phyloP scores from a whole-genome alignment of 2,797 vertebrate species.

The Toxotes lorentzi region DNA sequence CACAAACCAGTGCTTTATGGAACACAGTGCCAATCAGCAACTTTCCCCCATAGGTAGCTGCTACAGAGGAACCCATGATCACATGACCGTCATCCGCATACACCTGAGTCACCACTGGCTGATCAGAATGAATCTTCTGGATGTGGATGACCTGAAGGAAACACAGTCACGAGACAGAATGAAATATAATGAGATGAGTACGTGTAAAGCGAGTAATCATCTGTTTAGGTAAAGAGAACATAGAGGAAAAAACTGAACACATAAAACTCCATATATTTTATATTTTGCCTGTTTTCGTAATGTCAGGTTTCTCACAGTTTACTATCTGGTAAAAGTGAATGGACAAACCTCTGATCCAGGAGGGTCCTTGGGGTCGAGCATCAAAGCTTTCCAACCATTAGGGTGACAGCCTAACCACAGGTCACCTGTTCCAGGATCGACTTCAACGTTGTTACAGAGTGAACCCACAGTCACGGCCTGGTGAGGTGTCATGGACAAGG shows the following conservation, averaged over 20 bases:
- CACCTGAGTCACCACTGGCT: slow-evolving; percentile 85
- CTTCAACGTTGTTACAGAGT: slow-evolving; percentile 88
- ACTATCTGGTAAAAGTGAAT: not conserved
- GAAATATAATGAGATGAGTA: not conserved
- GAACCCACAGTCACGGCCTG: slow-evolving; percentile 87
- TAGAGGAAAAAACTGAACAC: not conserved
- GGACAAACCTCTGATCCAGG: slow-evolving; percentile 90
- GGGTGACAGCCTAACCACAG: slow-evolving; percentile 91
- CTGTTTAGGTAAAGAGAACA: not conserved
- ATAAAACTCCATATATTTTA: not conserved
- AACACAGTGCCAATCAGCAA: slow-evolving; percentile 92
- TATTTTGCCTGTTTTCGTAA: not conserved
- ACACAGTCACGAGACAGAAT: not conserved
- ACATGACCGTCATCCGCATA: slow-evolving; percentile 88
- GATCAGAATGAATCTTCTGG: slow-evolving; percentile 87
- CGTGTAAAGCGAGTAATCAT: not conserved
- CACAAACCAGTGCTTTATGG: slow-evolving; percentile 91
- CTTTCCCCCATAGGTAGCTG: slow-evolving; percentile 82
- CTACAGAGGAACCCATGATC: slow-evolving; percentile 90
- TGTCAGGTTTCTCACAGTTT: not conserved
- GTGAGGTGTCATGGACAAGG: slow-evolving; percentile 28
- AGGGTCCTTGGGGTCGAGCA: slow-evolving; percentile 79
- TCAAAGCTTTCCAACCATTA: slow-evolving; percentile 82
- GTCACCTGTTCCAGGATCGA: slow-evolving; percentile 89
- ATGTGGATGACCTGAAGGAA: slow-evolving; percentile 86